Evolutionary conservation across 2,888 invertebrate species (phyloP), one percentile per base, ranked within the genome.

Genomic region (Ypsolopha scabrella): DNA sequence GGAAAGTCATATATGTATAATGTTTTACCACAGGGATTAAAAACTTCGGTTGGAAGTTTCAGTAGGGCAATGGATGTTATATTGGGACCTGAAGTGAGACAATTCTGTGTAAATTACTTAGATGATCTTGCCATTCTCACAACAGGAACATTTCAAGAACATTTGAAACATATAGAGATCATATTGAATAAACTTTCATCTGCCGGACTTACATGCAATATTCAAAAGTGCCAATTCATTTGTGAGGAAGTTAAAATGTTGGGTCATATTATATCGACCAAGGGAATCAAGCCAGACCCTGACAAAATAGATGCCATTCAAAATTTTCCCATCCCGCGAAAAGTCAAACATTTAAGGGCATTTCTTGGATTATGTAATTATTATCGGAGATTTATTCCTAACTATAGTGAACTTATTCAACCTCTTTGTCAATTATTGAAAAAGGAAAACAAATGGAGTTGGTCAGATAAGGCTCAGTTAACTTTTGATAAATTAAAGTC

Each of bases 291-390:
- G 10, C 53, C 41, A 36, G 51, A 53, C 9, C 41, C 52, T 3
- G 54, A 57, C 44, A 53, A 59, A 35, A 45, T 60, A 1, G 50
- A 60, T 13, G 55, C 58, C 0, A 65, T 69, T 13, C n/a, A 41
- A 35, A 52, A 62, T 7, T 67, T 65, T 52, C 55, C 59, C 36
- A 35, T 46, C 8, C 66, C 67, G 0, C 43, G 47, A 38, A 67
- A 63, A 41, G 46, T 56, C 6, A 61, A 56, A 52, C 56, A 67
- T 41, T 48, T 67, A 4, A 57, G 65, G 41, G 67, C 53, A 44
- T 59, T 46, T 51, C 50, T 52, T 34, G 52, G 55, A 0, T 39
- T 55, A 6, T 37, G 48, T 8, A 52, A 55, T 48, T 53, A 51
- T 43, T 53, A 44, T 37, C 34, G 55, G 4, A 24, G 43, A 8